A percentile compares a stretch with the other conserved stretches of the same genome.
These are phyloP conservation scores for Peribatodes rhomboidaria DNA, from an alignment of 2,888 invertebrate species.

Conservation along the genomic window DNA sequence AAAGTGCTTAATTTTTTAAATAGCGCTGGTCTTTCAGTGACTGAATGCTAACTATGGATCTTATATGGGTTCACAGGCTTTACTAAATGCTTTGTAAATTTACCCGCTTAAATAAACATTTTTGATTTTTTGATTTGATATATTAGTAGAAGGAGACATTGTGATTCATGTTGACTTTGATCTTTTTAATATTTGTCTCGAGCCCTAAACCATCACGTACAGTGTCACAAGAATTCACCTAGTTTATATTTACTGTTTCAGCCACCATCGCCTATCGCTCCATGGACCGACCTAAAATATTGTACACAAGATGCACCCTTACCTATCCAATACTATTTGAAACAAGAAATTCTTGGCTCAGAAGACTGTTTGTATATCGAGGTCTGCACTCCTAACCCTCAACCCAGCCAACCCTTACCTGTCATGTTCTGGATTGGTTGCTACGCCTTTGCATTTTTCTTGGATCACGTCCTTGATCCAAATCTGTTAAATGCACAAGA, in stretches of 20 bases:
- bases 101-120: too few species aligned
- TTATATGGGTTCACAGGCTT: too few species aligned
- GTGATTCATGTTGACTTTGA: too few species aligned
- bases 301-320: slow-evolving; percentile 67
- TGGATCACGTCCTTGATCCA: slow-evolving; percentile 70
- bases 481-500: slow-evolving; percentile 67
- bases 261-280: slow-evolving; percentile 67
- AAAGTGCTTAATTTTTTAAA: too few species aligned
- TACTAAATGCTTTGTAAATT: too few species aligned
- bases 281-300: slow-evolving; percentile 67
- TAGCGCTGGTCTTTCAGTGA: too few species aligned
- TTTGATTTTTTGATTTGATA: too few species aligned
- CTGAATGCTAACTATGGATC: too few species aligned
- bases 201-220: too few species aligned
- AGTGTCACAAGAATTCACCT: too few species aligned
- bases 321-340: slow-evolving; percentile 41
- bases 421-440: slow-evolving; percentile 85
- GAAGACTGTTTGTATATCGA: slow-evolving; percentile 82
- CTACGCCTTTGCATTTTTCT: slow-evolving; percentile 62
- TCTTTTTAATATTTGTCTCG: too few species aligned
- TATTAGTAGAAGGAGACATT: too few species aligned
- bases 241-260: slow-evolving; percentile 53
- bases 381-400: slow-evolving; percentile 66
- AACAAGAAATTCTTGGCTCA: slow-evolving; percentile 52
- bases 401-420: slow-evolving; percentile 69